Conservation (phyloP, 2,797 vertebrate genomes). For the Alcedo atthis region DNA sequence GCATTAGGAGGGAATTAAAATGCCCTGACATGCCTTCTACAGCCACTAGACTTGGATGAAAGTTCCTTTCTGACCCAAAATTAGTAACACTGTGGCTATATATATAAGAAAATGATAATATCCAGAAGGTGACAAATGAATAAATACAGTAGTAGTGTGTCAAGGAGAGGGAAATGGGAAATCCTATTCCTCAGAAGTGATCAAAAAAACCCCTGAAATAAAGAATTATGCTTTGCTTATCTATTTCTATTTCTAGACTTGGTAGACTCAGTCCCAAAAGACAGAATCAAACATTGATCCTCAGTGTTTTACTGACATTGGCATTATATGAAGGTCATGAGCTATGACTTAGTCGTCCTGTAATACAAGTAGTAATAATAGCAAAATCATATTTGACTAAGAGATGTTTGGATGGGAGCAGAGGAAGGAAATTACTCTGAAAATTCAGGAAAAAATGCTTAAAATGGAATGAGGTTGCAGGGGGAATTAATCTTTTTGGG, state of each 20-base stretch:
- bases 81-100: background rate
- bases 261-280: background rate
- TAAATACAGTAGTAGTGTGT: background rate
- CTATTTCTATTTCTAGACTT: background rate
- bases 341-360: conserved; percentile 12
- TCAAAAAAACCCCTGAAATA: background rate
- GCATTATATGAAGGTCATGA: conserved; percentile 2
- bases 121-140: background rate
- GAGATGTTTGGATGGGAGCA: background rate
- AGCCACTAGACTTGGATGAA: background rate
- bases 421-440: background rate
- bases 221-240: background rate
- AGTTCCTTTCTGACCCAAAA: background rate
- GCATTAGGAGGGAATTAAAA: background rate
- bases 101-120: background rate
- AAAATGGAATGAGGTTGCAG: background rate
- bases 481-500: background rate
- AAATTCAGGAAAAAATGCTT: background rate
- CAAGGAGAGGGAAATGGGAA: background rate
- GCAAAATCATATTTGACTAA: conserved; percentile 25
- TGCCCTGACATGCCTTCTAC: background rate
- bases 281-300: background rate
- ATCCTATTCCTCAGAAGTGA: background rate
- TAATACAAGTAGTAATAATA: conserved; percentile 14
- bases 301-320: background rate